Base-by-base conservation (phyloP, 2,797 vertebrate genomes). In the Psittacula derbiana region DNA sequence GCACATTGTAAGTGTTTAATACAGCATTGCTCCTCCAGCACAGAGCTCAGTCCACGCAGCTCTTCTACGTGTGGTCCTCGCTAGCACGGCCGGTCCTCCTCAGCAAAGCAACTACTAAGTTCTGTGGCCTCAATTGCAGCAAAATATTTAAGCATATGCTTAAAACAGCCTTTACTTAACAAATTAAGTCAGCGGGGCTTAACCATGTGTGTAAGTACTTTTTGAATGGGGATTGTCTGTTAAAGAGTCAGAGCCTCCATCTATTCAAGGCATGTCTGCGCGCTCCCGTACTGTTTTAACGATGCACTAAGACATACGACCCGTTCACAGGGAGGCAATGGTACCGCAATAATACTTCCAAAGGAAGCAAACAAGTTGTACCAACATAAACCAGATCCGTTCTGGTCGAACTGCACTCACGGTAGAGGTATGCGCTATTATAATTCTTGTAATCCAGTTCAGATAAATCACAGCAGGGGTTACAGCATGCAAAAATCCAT, bases 131-230 rank as follows among this genome's bases (percentile, higher is more conserved):
- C 83, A 24, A 33, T 6, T 14, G 41, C 52, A 38, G 88, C 82
- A 30, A 85, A 95, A 92, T 73, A 71, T 67, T 90, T 90, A 85
- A 95, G 44, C 95, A 71, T 74, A 61, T 88, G 93, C 79, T 95
- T 90, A 85, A 90, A 92, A 4, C 75, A 90, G 86, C 71, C 74
- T 89, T 55, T 38, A 28, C 64, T 96, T 85, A 88, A 84, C 86
- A 67, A 81, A 79, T 85, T 25, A 82, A 94, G 82, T 33, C 91
- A 64, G 75, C 31, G 1, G 58, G 93, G 82, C 75, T 95, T 90
- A 95, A 92, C 88, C 67, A 30, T 85, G 93, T 93, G 95, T 90
- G 71, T 92, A 87, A 94, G 75, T 67, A 79, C 86, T 92, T 90
- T 69, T 49, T 81, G 89, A 92, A 78, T 55, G 80, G 74, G 91